phyloP scores from a whole-genome alignment of 2,113 vertebrate species.

The Dicentrarchus labrax region DNA sequence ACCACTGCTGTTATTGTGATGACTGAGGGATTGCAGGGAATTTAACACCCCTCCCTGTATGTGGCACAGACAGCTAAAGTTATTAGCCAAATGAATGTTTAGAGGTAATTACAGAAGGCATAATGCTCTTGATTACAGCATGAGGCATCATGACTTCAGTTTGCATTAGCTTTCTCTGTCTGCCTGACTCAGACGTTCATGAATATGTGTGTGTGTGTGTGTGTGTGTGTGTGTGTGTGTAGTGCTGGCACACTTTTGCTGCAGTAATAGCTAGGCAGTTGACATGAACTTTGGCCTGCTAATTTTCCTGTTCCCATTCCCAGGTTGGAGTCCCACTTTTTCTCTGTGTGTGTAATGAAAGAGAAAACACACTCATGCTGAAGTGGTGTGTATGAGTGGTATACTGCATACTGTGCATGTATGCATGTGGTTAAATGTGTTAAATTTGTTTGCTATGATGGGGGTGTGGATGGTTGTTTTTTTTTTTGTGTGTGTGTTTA shows the following conservation, averaged over 20 bases:
- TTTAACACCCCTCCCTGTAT: constrained; percentile 28
- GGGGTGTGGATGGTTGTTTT: constrained; percentile 40
- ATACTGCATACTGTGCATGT: neutral
- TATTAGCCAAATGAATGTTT: constrained; percentile 76
- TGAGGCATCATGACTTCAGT: constrained; percentile 68
- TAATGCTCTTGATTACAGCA: constrained; percentile 72
- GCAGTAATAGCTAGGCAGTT: constrained; percentile 33
- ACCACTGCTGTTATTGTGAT: constrained; percentile 2
- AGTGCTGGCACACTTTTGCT: constrained; percentile 39
- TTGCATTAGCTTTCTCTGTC: constrained; percentile 67
- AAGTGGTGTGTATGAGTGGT: constrained; percentile 8
- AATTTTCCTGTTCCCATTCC: constrained; percentile 36
- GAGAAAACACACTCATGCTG: neutral
- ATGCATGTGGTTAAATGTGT: neutral
- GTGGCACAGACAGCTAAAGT: constrained; percentile 50
- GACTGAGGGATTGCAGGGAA: constrained; percentile 11
- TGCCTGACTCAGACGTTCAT: constrained; percentile 60
- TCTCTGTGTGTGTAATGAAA: constrained; percentile 22
- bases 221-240: constrained; percentile 8
- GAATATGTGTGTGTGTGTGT: constrained; percentile 17
- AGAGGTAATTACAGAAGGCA: constrained; percentile 68
- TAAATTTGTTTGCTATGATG: constrained; percentile 6
- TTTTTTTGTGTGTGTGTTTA: constrained; percentile 41
- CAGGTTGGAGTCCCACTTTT: constrained; percentile 36
- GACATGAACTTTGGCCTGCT: constrained; percentile 56